Evolutionary conservation across 92 coral and sea anemone genomes (phyloP), one percentile per base, ranked within the genome.

Genomic region (Zoanthus gigantus): DNA sequence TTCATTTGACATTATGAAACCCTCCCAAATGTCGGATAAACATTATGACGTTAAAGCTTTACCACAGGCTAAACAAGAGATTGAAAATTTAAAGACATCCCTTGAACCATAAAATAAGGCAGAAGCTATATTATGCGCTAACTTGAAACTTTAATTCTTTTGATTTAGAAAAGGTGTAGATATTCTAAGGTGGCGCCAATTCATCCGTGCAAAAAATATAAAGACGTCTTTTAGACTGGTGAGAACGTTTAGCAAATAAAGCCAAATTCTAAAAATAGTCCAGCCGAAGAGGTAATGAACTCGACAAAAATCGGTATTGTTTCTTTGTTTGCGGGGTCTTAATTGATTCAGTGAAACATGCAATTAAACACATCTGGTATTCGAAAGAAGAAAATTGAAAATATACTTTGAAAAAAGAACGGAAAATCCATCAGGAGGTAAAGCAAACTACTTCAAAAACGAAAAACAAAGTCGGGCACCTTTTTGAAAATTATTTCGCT

Each of bases 21-120:
- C 18, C n/a, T 30, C 16, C 71, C 4, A 31, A 8, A 54, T 52
- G 50, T 42, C 52, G 6, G 56, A 0, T 60, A n/a, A 31, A 30
- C 84, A 16, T 52, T 79, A 67, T 81, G 85, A 81, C 85, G 85
- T 67, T 29, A 28, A 29, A 15, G 13, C 7, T 28, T 23, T 10
- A 32, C 32, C 72, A 44, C 72, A 17, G 52, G 72, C 52, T 78
- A 60, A 28, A 34, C 9, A 16, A 16, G 17, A 18, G 45, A 79
- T 79, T 37, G 46, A 44, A 11, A 42, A 68, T 56, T 48, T 54
- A 68, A 58, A 42, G 72, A 72, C 45, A 30, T 6, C 12, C 11
- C 9, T 16, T 78, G 32, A 50, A 14, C 34, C 60, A 37, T 63
- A n/a, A 6, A 1, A 7, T 2, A 7, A 50, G 12, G 9, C 56